Evolutionary conservation across 1,140 invertebrate species (phyloP).

Genomic region (Periplaneta americana): DNA sequence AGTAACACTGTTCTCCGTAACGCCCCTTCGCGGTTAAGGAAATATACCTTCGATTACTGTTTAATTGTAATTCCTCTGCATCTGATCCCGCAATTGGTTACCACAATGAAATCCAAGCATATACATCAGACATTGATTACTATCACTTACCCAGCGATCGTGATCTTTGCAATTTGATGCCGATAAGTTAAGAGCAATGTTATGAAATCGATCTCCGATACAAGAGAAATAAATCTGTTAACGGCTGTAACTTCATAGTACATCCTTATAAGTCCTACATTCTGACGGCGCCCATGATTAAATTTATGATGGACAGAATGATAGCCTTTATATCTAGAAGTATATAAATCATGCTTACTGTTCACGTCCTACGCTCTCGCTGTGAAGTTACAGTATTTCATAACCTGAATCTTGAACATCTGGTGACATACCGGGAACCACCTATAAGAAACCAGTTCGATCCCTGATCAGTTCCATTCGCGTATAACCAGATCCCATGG

Average conservation of each 20-base stretch:
- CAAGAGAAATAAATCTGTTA: background rate
- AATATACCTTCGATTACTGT: no score
- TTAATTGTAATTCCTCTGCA: no score
- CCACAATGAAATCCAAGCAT: no score
- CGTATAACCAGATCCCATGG: no score
- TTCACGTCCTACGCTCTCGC: background rate
- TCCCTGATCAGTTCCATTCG: no score
- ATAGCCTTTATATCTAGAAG: no score
- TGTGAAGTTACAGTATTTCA: background rate
- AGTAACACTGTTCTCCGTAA: no score
- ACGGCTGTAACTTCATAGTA: background rate
- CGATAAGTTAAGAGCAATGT: background rate
- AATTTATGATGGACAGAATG: background rate
- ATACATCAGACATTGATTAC: no score
- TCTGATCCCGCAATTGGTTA: no score
- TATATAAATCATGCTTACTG: background rate
- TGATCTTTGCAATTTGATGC: background rate
- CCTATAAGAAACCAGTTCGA: no score
- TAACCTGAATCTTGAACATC: background rate
- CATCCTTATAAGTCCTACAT: background rate
- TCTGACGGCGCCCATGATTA: background rate
- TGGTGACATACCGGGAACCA: background rate
- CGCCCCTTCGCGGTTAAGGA: no score
- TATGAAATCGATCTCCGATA: background rate
- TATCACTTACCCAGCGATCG: no score